phyloP scores from a whole-genome alignment of 2,113 vertebrate species.

The Etia nguti region DNA sequence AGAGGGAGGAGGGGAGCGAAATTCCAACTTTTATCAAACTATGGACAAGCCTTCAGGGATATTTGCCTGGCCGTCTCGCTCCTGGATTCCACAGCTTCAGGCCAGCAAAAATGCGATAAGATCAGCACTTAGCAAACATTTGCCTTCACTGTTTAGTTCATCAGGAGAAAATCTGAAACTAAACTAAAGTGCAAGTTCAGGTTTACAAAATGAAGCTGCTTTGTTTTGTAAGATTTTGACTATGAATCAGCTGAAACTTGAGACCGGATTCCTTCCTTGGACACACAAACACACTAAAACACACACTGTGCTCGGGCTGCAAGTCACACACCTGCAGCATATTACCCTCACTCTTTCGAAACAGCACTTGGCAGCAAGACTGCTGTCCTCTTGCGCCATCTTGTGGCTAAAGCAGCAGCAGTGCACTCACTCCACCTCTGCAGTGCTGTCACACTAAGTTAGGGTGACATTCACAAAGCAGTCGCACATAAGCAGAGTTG shows the following conservation, averaged over 20 bases:
- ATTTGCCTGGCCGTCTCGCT: constrained; percentile 5
- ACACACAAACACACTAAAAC: neutral
- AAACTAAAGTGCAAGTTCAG: neutral
- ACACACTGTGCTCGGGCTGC: neutral
- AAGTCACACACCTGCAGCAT: neutral
- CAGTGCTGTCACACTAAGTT: constrained; percentile 39
- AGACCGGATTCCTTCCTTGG: neutral
- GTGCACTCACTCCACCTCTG: constrained; percentile 4
- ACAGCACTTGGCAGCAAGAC: fast-evolving
- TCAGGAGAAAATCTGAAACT: neutral
- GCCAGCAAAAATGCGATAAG: constrained; percentile 14
- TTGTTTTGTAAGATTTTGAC: neutral
- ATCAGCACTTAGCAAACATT: constrained; percentile 27
- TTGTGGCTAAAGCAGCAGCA: constrained; percentile 18
- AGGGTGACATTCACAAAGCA: constrained; percentile 10
- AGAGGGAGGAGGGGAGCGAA: neutral
- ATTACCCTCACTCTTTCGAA: neutral
- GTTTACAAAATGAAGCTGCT: neutral
- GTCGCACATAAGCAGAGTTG: neutral
- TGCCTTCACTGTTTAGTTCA: neutral
- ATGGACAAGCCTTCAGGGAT: constrained; percentile 17
- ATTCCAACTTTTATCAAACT: constrained; percentile 64
- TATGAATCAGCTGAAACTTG: neutral
- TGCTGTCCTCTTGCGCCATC: constrained; percentile 37
- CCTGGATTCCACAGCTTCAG: constrained; percentile 22